Evolutionary conservation across 2,113 vertebrate species (phyloP), one percentile per base, ranked within the genome.

Genomic region (Otolemur garnettii): DNA sequence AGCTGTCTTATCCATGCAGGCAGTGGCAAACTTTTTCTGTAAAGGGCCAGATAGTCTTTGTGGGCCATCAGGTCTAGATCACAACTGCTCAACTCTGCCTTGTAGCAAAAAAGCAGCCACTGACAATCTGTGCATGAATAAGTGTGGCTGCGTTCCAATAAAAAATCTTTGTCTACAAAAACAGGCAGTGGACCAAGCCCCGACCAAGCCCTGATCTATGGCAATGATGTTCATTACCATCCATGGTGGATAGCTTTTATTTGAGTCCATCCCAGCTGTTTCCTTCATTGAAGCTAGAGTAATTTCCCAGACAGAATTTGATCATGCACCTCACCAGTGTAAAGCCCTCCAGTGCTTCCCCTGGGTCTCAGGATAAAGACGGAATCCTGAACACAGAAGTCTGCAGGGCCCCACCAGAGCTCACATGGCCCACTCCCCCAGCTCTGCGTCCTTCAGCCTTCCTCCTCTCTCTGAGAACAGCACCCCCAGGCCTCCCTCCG

Each of bases 301-400:
- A 72, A 80, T 92, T 94, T 90, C 35, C 77, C n/a, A 69, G 90
- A 82, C 5, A 28, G 77, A 69, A 82, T 94, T 77, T 24, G 74
- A 57, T 45, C 11, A 17, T 42, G 4, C 42, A 7, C 68, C 45
- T 57, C 13, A n/a, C 3, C 86, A 53, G 4, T 30, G 91, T 60
- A 72, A 91, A 94, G 45, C 24, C 6, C 6, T 80, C 11, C 57
- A 69, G 62, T 6, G 13, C 66, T 72, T 95, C n/a, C 26, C 21
- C 3, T 7, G 53, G 38, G 38, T 88, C 71, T 86, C 30, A 80
- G 35, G 72, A 21, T 80, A 60, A 75, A 87, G 79, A 62, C 60
- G 59, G 57, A 91, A 81, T 71, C 28, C 78, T 78, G 68, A 7
- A 22, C 17, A 50, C 5, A 1, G 45, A 50, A 50, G 7, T 80